Percentiles rank a stretch among this genome's conserved stretches.
phyloP scores from a whole-genome alignment of 2,888 invertebrate genomes.

The Cerceris ruficornis region DNA sequence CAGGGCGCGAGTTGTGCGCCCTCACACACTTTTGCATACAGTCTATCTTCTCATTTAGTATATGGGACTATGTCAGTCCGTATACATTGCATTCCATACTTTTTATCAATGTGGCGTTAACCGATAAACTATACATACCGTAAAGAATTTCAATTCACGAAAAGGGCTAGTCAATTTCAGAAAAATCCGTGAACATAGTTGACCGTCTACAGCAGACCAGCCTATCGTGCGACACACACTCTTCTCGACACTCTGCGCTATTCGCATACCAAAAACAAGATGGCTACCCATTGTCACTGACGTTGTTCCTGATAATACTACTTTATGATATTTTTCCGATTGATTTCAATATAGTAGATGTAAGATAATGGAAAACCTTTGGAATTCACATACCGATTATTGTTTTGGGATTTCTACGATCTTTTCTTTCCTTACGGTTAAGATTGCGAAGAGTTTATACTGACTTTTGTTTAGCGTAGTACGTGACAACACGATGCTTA shows the following conservation, averaged over 20 bases:
- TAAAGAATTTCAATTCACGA: slow-evolving; percentile 36
- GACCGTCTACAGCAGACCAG: slow-evolving; percentile 41
- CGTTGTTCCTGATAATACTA: slow-evolving; percentile 54
- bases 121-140: slow-evolving; percentile 55
- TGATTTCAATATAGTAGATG: slow-evolving; percentile 4
- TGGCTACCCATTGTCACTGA: slow-evolving; percentile 69
- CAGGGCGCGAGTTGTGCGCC: slow-evolving; percentile 69
- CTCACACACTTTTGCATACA: slow-evolving; percentile 63
- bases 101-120: slow-evolving; percentile 10
- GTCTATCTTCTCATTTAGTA: slow-evolving; percentile 52
- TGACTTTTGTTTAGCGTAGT: slow-evolving; percentile 53
- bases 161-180: slow-evolving; percentile 47
- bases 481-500: slow-evolving; percentile 7
- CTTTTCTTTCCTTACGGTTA: neutral
- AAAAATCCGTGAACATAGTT: slow-evolving; percentile 56
- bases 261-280: slow-evolving; percentile 63
- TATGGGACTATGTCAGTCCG: slow-evolving; percentile 41
- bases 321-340: slow-evolving; percentile 9
- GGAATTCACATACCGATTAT: neutral
- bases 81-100: slow-evolving; percentile 28
- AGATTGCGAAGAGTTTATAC: slow-evolving; percentile 17
- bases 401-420: neutral
- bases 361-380: neutral
- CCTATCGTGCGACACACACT: slow-evolving; percentile 42
- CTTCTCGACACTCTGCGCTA: slow-evolving; percentile 47